These are phyloP conservation scores for Chrysina gloriosa DNA, from an alignment of 2,888 invertebrate genomes.

Conservation along the genomic window DNA sequence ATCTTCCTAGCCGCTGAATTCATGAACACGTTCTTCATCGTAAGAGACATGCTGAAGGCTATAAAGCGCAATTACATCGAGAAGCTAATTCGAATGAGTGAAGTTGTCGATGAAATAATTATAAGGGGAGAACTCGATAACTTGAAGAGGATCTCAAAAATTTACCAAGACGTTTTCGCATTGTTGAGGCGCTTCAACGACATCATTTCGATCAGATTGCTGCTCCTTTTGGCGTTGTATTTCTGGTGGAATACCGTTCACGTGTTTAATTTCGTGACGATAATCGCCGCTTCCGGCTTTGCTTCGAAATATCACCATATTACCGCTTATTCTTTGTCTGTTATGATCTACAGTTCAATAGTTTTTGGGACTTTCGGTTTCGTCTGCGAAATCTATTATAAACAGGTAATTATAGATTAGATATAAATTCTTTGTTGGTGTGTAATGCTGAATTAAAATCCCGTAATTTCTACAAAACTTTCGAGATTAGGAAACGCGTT, in stretches of 20 bases:
- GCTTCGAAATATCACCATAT: background rate
- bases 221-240: background rate
- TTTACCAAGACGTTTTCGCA: background rate
- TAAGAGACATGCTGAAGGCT: background rate
- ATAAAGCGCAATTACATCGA: too few relatives aligned
- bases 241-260: background rate
- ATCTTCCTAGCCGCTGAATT: background rate
- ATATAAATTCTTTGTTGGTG: too few relatives aligned
- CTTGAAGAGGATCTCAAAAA: background rate
- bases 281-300: background rate
- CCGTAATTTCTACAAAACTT: too few relatives aligned
- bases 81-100: too few relatives aligned
- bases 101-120: background rate
- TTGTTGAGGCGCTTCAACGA: background rate
- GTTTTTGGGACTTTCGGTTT: background rate
- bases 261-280: background rate
- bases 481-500: too few relatives aligned
- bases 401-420: too few relatives aligned
- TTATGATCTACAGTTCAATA: background rate
- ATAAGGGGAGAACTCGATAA: background rate
- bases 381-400: background rate
- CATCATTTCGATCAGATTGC: background rate
- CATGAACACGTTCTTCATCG: background rate
- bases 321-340: background rate
- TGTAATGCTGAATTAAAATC: too few relatives aligned